These are phyloP conservation scores for Plectropomus leopardus DNA, from an alignment of 2,113 vertebrate genomes.

Conservation along the genomic window DNA sequence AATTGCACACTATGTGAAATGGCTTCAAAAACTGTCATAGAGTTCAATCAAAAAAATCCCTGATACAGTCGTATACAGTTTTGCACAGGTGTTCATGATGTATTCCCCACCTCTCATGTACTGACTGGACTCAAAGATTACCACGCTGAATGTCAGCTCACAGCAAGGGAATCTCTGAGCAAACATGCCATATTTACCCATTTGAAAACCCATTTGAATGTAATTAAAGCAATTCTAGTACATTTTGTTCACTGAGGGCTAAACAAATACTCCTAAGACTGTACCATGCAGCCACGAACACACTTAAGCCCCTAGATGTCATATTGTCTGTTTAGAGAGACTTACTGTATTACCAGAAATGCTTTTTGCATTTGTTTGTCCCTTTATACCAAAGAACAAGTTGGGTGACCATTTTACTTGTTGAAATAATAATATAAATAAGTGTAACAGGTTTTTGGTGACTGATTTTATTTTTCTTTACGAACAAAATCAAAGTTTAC, in stretches of 20 bases:
- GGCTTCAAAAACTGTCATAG: background rate
- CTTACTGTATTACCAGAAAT: background rate
- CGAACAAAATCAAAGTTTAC: too few species aligned
- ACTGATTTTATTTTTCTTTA: too few species aligned
- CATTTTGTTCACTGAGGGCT: background rate
- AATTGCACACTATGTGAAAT: background rate
- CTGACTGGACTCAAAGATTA: background rate
- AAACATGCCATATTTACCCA: background rate
- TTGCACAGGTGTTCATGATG: background rate
- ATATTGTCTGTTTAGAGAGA: background rate
- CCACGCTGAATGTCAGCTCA: background rate
- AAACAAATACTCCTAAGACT: background rate
- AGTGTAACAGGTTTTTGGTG: background rate
- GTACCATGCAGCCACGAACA: background rate
- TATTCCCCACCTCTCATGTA: background rate
- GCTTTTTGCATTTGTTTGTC: background rate
- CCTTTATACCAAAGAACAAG: background rate
- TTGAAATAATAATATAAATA: background rate
- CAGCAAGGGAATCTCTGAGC: background rate
- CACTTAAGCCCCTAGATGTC: constrained; percentile 7
- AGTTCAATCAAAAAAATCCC: background rate
- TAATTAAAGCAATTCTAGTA: background rate
- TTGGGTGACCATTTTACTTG: background rate
- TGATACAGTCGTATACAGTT: background rate
- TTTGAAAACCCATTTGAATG: background rate